A percentile compares a stretch with the other conserved stretches of the same genome.
phyloP scores from a whole-genome alignment of 2,888 invertebrate species.

The Ichneumoninae sp. region DNA sequence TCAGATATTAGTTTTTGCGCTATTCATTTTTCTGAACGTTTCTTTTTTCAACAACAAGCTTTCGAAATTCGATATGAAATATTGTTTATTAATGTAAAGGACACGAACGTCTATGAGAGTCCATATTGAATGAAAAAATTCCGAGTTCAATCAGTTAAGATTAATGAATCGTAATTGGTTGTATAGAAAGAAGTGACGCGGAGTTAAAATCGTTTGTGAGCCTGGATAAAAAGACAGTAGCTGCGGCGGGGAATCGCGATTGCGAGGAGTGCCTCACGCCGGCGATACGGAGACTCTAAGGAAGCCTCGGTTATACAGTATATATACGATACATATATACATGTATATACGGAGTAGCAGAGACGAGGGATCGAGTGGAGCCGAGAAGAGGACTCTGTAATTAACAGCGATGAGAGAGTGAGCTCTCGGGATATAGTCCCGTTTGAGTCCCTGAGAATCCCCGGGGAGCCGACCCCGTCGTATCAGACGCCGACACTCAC shows the following conservation, averaged over 20 bases:
- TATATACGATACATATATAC: slow-evolving; percentile 12
- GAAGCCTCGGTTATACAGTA: slow-evolving; percentile 38
- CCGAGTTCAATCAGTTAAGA: not conserved
- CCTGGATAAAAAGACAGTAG: slow-evolving; percentile 30
- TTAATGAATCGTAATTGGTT: slow-evolving; percentile 19
- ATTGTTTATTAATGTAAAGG: too few species aligned
- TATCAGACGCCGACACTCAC: slow-evolving; percentile 83
- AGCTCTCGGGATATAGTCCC: slow-evolving; percentile 73
- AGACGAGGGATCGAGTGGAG: slow-evolving; percentile 57
- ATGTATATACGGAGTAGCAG: slow-evolving; percentile 42
- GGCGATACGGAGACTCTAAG: slow-evolving; percentile 63
- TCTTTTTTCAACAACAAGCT: not conserved
- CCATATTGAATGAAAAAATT: not conserved
- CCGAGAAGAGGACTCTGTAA: slow-evolving; percentile 78
- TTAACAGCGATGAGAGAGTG: slow-evolving; percentile 79
- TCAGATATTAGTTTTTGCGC: not conserved
- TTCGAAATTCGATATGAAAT: too few species aligned
- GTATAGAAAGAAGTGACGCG: slow-evolving; percentile 22
- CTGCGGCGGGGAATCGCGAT: slow-evolving; percentile 59
- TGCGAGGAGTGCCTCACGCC: slow-evolving; percentile 63
- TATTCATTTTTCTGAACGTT: not conserved
- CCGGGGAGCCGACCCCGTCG: slow-evolving; percentile 80
- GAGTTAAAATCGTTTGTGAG: slow-evolving; percentile 44
- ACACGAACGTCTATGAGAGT: not conserved
- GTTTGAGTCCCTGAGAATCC: slow-evolving; percentile 82